Conservation (phyloP, 2,888 invertebrate genomes). For the Pyralis farinalis region DNA sequence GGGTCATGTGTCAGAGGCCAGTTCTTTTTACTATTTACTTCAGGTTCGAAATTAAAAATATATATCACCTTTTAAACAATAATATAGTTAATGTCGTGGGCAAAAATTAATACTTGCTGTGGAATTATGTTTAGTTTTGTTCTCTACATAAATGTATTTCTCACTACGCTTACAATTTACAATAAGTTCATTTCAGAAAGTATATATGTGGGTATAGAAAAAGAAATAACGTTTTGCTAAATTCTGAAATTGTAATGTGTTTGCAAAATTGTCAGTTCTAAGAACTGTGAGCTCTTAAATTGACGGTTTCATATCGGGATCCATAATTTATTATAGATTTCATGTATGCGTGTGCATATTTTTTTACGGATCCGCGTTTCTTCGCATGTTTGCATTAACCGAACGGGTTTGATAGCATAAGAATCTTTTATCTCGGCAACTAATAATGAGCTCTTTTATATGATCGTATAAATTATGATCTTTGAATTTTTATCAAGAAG, state of each 20-base stretch:
- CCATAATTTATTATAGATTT: slow-evolving; percentile 9
- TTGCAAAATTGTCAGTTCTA: slow-evolving; percentile 8
- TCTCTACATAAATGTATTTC: no score
- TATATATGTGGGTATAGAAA: no score
- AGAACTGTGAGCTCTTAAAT: slow-evolving; percentile 8
- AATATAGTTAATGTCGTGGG: no score
- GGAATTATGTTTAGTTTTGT: no score
- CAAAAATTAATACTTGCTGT: no score
- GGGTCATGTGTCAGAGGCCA: no score
- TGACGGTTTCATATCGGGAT: slow-evolving; percentile 6
- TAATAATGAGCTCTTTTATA: slow-evolving; percentile 31
- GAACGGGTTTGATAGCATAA: slow-evolving; percentile 19
- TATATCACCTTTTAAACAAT: no score
- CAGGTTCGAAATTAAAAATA: no score
- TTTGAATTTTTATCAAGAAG: slow-evolving; percentile 18
- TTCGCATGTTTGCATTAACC: slow-evolving; percentile 7
- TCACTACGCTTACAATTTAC: no score
- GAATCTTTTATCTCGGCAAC: slow-evolving; percentile 27
- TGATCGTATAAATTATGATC: slow-evolving; percentile 23
- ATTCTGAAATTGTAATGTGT: not conserved
- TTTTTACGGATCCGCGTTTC: not conserved
- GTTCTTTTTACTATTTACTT: no score
- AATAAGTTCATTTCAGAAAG: no score
- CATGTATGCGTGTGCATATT: slow-evolving; percentile 7
- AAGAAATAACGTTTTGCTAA: no score